Evolutionary conservation across 2,113 vertebrate species (phyloP).

Genomic region (Pollimyrus isidori): DNA sequence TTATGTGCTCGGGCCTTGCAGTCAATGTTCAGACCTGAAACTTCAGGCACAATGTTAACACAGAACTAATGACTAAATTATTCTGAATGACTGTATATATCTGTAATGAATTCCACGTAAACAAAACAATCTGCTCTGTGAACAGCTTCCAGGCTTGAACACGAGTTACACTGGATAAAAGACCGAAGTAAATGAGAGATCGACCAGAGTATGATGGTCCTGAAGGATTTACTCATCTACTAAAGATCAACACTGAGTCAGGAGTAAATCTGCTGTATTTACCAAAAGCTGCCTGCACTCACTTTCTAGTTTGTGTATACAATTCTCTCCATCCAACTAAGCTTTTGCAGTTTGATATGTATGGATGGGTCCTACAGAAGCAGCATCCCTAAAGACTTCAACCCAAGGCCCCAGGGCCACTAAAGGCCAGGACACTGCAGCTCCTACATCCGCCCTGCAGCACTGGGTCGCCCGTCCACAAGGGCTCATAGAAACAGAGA

Average conservation of each 20-base stretch:
- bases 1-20: background rate
- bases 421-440: background rate
- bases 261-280: background rate
- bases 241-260: background rate
- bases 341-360: background rate
- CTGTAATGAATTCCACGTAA: background rate
- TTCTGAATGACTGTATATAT: background rate
- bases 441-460: background rate
- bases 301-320: background rate
- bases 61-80: background rate
- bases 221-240: background rate
- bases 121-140: background rate
- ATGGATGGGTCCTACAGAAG: background rate
- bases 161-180: background rate
- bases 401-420: background rate
- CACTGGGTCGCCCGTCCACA: background rate
- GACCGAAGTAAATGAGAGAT: background rate
- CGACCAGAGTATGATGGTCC: background rate
- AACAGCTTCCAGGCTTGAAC: background rate
- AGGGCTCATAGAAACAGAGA: background rate
- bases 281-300: background rate
- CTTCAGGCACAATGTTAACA: background rate
- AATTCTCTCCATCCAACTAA: background rate
- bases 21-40: background rate
- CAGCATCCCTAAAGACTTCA: background rate